Evolutionary conservation across 1,140 invertebrate species (phyloP).

Genomic region (Aphis gossypii): DNA sequence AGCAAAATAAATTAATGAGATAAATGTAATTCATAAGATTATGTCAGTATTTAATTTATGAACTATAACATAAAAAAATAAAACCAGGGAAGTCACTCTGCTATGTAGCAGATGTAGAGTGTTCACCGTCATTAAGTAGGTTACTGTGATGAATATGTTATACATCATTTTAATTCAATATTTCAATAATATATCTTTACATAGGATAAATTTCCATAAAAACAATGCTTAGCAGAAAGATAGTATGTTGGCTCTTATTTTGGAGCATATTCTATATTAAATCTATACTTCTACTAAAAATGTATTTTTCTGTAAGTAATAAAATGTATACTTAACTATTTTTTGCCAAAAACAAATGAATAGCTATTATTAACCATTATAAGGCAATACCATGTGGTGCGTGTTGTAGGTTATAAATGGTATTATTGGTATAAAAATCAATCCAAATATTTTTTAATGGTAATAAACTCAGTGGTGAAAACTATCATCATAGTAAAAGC

Average conservation of each 20-base stretch:
- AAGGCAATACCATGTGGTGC: no score
- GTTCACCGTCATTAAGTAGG: no score
- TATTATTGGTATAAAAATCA: no score
- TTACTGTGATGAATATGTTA: neutral
- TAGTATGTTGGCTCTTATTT: no score
- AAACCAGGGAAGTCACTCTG: neutral
- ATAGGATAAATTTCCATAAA: neutral
- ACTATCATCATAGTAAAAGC: neutral
- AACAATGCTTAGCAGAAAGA: neutral
- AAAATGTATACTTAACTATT: no score
- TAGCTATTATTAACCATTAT: no score
- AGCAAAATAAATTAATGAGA: neutral
- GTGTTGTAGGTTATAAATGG: no score
- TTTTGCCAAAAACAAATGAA: no score
- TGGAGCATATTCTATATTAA: no score
- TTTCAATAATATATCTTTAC: neutral
- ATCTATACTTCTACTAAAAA: no score
- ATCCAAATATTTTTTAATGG: no score
- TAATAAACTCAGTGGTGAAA: neutral
- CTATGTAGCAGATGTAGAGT: neutral
- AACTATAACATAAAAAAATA: neutral
- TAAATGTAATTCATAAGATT: neutral
- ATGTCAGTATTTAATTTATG: neutral
- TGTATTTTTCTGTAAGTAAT: no score
- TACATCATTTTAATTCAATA: neutral